Evolutionary conservation across 2,113 vertebrate species (phyloP).

Genomic region (Mesembrinibis cayennensis): DNA sequence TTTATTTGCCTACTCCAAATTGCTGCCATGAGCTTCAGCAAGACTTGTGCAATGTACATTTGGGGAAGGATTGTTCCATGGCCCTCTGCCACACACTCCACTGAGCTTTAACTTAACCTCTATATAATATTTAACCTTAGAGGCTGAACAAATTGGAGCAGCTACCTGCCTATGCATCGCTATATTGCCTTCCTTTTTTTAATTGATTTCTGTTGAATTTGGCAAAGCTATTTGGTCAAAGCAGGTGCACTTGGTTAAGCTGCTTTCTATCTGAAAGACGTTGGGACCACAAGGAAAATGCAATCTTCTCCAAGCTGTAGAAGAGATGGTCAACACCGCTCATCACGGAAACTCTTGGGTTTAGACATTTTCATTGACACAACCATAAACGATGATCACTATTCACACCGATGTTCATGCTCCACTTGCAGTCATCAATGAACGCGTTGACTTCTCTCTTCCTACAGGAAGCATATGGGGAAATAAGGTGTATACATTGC

Average conservation of each 20-base stretch:
- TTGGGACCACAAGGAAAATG: neutral
- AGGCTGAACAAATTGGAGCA: neutral
- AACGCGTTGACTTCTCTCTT: accelerated
- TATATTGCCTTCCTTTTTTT: neutral
- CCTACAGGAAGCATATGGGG: neutral
- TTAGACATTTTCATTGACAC: neutral
- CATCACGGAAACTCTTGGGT: neutral
- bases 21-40: neutral
- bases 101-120: neutral
- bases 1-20: neutral
- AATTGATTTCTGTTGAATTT: neutral
- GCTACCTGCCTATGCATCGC: neutral
- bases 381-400: accelerated
- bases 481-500: neutral
- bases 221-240: neutral
- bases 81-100: accelerated
- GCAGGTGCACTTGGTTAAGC: neutral
- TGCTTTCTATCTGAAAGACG: neutral
- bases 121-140: neutral
- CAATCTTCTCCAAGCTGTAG: neutral
- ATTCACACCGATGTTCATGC: neutral
- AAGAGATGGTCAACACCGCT: accelerated
- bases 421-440: accelerated
- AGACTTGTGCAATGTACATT: neutral
- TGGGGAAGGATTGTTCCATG: neutral